Conservation (phyloP, 2,888 invertebrate genomes). For the Amaurobius ferox region DNA sequence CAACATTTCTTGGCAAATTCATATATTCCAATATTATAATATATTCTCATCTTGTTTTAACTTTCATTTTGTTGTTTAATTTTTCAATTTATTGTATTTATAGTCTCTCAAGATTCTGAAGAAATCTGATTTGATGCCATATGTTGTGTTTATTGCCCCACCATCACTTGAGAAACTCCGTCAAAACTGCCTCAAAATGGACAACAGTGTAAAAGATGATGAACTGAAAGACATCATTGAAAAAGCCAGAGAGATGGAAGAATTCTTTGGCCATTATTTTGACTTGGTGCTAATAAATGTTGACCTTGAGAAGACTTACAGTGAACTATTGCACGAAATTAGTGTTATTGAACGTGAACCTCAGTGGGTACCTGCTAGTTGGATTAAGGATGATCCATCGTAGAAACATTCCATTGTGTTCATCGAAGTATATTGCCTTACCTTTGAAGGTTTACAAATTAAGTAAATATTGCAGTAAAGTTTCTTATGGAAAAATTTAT, state of each 20-base stretch:
- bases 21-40: too few relatives aligned
- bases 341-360: slow-evolving; percentile 97
- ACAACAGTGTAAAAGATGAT: slow-evolving; percentile 88
- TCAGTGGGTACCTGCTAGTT: slow-evolving; percentile 94
- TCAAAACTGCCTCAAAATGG: slow-evolving; percentile 92
- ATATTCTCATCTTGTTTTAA: too few relatives aligned
- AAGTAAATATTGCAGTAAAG: background rate
- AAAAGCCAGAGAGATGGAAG: slow-evolving; percentile 97
- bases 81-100: background rate
- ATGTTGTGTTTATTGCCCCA: slow-evolving; percentile 97
- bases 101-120: slow-evolving; percentile 94
- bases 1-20: too few relatives aligned
- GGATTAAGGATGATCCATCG: slow-evolving; percentile 78
- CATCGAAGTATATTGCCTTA: slow-evolving; percentile 8
- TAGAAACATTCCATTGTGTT: background rate
- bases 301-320: slow-evolving; percentile 96
- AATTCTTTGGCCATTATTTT: slow-evolving; percentile 94
- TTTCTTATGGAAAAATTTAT: background rate
- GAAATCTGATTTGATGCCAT: slow-evolving; percentile 96
- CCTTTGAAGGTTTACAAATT: background rate
- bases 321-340: slow-evolving; percentile 94
- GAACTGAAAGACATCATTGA: slow-evolving; percentile 87
- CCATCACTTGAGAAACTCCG: slow-evolving; percentile 95
- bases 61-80: too few relatives aligned
- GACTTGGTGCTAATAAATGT: slow-evolving; percentile 98